Percentiles rank a stretch among this genome's conserved stretches.
These are phyloP conservation scores for Podarcis cretensis DNA, from an alignment of 2,113 vertebrate genomes.

Conservation along the genomic window DNA sequence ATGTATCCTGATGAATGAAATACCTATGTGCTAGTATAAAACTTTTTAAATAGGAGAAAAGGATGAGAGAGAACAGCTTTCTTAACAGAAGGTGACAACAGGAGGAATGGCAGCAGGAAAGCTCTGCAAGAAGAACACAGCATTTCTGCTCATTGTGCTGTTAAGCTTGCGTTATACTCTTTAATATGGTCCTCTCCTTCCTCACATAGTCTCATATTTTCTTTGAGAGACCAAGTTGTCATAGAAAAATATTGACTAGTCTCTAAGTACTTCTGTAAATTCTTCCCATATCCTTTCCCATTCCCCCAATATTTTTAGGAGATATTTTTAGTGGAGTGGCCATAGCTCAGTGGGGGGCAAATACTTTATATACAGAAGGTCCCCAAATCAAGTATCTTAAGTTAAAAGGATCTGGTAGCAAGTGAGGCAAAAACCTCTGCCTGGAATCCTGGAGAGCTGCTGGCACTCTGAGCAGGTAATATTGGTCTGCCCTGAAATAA, in stretches of 20 bases:
- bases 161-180: not conserved
- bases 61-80: not conserved
- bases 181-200: not conserved
- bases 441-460: not conserved
- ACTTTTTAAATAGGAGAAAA: not conserved
- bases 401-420: not conserved
- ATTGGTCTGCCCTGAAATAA: not conserved
- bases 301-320: not conserved
- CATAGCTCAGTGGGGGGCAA: not conserved
- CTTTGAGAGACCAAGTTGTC: accelerated
- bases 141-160: not conserved
- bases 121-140: not conserved
- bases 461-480: not conserved
- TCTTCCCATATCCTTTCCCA: not conserved
- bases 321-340: not conserved
- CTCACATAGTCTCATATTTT: accelerated
- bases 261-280: not conserved
- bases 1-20: not conserved
- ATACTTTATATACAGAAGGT: not conserved
- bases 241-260: accelerated
- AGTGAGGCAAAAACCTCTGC: not conserved
- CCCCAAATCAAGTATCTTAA: not conserved
- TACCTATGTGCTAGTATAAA: slow-evolving; percentile 5
- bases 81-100: not conserved
- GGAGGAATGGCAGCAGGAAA: slow-evolving; percentile 10